These are phyloP conservation scores for Helogale parvula DNA, from an alignment of 2,113 vertebrate species.

Conservation along the genomic window DNA sequence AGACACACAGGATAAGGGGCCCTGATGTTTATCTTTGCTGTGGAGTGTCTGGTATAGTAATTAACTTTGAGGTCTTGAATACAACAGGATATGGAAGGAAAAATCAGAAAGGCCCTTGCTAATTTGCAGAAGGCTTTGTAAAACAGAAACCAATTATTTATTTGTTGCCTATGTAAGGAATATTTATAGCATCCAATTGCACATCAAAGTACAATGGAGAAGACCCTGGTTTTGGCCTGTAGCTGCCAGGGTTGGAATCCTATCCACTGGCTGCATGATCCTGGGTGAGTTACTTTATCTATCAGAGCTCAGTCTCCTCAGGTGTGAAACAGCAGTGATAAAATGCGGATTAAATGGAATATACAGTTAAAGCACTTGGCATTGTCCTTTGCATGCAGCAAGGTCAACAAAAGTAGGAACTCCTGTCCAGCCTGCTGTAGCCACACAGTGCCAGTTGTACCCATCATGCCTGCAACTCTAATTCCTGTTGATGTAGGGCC, in stretches of 20 bases:
- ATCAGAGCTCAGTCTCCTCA: neutral
- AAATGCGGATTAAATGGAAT: neutral
- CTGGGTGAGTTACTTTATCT: neutral
- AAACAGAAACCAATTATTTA: slow-evolving; percentile 56
- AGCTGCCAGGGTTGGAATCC: neutral
- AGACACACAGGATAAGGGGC: slow-evolving; percentile 33
- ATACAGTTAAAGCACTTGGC: rapidly evolving
- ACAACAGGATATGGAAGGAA: slow-evolving; percentile 53
- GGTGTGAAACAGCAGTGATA: neutral
- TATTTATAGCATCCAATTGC: slow-evolving; percentile 8
- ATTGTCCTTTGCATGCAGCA: neutral
- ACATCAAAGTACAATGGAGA: neutral
- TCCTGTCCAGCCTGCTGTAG: neutral
- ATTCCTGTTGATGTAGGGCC: neutral
- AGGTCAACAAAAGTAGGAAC: no score
- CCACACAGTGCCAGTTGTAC: rapidly evolving
- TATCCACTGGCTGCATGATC: no score
- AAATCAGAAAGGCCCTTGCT: slow-evolving; percentile 14
- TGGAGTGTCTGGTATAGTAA: slow-evolving; percentile 65
- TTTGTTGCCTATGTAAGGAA: neutral
- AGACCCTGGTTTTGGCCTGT: neutral
- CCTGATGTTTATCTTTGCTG: slow-evolving; percentile 67
- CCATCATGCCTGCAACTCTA: neutral
- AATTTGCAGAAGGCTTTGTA: slow-evolving; percentile 41
- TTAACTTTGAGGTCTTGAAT: slow-evolving; percentile 63